phyloP scores from a whole-genome alignment of 2,888 invertebrate species.

The Xanthorhoe spadicearia region DNA sequence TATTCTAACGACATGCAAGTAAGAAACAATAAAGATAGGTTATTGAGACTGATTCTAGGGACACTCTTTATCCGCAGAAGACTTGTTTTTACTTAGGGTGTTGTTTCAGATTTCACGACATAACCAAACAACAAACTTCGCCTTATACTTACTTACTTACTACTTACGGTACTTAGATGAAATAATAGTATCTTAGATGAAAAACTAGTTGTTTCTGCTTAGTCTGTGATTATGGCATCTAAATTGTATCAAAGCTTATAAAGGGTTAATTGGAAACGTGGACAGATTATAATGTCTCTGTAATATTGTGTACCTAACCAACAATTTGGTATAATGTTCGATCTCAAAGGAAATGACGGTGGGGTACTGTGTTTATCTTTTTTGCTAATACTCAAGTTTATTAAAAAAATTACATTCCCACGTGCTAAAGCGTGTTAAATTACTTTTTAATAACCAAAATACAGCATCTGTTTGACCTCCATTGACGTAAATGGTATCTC shows the following conservation, averaged over 20 bases:
- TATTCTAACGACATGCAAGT: no score
- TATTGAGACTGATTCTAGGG: no score
- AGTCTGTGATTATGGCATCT: constrained; percentile 57
- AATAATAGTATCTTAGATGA: not conserved
- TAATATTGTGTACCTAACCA: constrained; percentile 43
- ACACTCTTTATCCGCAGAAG: no score
- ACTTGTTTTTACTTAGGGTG: no score
- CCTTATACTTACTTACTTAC: no score
- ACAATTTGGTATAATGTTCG: constrained; percentile 43
- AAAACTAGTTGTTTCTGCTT: constrained; percentile 3
- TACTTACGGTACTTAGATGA: no score
- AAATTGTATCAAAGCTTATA: constrained; percentile 74
- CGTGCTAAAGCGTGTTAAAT: constrained; percentile 13
- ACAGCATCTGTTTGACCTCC: not conserved
- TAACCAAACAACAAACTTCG: no score
- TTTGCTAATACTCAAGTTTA: constrained; percentile 29
- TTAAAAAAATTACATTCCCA: constrained; percentile 26
- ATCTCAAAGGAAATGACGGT: constrained; percentile 40
- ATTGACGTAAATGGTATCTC: no score
- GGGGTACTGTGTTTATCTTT: constrained; percentile 35
- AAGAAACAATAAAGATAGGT: no score
- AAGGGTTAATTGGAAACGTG: constrained; percentile 58
- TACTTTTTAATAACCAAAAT: constrained; percentile 6
- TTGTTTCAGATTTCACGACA: no score
- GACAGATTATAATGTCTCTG: constrained; percentile 69